Evolutionary conservation across 2,888 invertebrate species (phyloP).

Genomic region (Apotomis capreana): DNA sequence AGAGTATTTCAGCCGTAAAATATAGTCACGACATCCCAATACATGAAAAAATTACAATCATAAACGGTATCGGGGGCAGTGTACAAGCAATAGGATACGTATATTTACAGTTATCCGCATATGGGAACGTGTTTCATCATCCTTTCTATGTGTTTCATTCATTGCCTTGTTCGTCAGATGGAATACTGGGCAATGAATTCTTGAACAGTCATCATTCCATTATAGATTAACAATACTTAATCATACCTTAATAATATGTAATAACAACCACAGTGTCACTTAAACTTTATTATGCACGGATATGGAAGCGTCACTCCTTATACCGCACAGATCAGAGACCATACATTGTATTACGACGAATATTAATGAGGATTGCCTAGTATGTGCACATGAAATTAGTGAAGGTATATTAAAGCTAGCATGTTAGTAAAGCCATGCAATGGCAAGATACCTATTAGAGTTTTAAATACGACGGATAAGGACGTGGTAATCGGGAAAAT

Average conservation of each 20-base stretch:
- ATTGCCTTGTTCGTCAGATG: not conserved
- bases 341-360: not conserved
- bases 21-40: constrained; percentile 1
- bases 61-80: constrained; percentile 13
- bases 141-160: not conserved
- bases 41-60: not conserved
- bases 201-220: constrained; percentile 4
- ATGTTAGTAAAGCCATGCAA: not conserved
- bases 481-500: not conserved
- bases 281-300: not conserved
- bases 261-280: not conserved
- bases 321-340: not conserved
- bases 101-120: not conserved
- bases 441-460: not conserved
- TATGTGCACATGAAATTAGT: not conserved
- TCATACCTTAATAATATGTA: not conserved
- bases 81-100: constrained; percentile 9
- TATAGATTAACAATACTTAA: constrained; percentile 6
- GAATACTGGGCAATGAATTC: constrained; percentile 6
- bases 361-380: not conserved
- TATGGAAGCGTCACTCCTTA: not conserved
- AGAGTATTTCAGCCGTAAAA: constrained; percentile 5
- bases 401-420: not conserved
- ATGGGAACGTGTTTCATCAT: not conserved
- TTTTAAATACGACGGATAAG: not conserved